A percentile compares a stretch with the other conserved stretches of the same genome.
Conservation (phyloP, 2,888 invertebrate genomes). For the Schizaphis graminum region DNA sequence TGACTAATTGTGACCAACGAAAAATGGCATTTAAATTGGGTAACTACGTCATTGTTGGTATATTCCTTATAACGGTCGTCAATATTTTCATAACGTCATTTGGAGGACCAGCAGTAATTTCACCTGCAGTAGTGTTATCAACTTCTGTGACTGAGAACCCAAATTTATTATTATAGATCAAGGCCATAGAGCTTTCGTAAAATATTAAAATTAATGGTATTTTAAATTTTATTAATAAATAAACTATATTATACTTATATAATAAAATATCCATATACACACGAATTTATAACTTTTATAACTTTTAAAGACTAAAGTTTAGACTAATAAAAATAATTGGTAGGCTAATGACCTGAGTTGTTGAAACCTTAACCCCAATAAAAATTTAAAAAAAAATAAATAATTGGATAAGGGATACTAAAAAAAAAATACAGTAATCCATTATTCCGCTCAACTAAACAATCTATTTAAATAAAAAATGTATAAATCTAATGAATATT, state of each 20-base stretch:
- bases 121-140: slow-evolving; percentile 14
- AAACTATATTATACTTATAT: background rate
- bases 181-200: background rate
- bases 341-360: too few species aligned
- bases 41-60: slow-evolving; percentile 85
- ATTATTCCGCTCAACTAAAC: background rate
- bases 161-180: background rate
- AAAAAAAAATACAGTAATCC: too few species aligned
- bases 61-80: slow-evolving; percentile 87
- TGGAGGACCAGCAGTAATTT: slow-evolving; percentile 61
- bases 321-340: background rate
- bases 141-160: background rate
- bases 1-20: slow-evolving; percentile 81
- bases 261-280: background rate
- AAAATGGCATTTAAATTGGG: slow-evolving; percentile 85
- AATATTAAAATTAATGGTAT: background rate
- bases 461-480: background rate
- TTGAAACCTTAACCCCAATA: too few species aligned
- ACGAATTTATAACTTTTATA: background rate
- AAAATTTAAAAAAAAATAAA: too few species aligned
- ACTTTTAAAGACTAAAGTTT: background rate
- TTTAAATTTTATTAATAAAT: background rate
- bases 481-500: too few species aligned
- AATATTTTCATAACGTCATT: slow-evolving; percentile 80
- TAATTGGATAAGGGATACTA: background rate